These are phyloP conservation scores for Leuciscus idus DNA, from an alignment of 2,113 vertebrate genomes.

Conservation along the genomic window DNA sequence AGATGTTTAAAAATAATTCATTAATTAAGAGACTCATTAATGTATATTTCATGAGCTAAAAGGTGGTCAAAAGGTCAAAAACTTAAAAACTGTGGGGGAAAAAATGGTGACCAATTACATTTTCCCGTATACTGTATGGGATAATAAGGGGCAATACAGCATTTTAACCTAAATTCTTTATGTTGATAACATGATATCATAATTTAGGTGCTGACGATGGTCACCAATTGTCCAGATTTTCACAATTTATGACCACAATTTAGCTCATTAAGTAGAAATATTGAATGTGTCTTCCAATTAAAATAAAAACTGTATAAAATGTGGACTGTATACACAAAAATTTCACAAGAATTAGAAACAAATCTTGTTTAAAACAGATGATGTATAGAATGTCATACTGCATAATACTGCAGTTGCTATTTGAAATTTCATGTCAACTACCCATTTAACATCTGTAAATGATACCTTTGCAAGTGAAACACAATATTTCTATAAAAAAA, in stretches of 20 bases:
- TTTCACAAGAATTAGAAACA: too few species aligned
- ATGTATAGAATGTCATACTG: neutral
- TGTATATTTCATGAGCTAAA: neutral
- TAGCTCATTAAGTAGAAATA: neutral
- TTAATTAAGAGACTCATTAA: neutral
- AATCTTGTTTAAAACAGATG: too few species aligned
- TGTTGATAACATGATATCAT: neutral
- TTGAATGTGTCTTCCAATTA: neutral
- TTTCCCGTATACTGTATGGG: neutral
- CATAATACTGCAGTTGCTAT: neutral
- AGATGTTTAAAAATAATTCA: neutral
- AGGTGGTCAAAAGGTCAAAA: neutral
- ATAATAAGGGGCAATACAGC: too few species aligned
- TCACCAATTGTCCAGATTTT: neutral
- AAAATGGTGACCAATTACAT: neutral
- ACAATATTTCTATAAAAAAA: neutral
- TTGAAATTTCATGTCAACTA: slow-evolving; percentile 1
- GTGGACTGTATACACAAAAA: too few species aligned
- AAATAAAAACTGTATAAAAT: neutral
- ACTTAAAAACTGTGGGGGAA: neutral
- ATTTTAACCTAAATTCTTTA: too few species aligned
- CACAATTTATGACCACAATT: neutral
- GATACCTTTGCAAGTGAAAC: neutral
- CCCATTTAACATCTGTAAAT: neutral
- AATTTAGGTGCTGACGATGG: neutral